Base-by-base conservation (phyloP, 2,113 vertebrate genomes). In the Tonatia bakeri region DNA sequence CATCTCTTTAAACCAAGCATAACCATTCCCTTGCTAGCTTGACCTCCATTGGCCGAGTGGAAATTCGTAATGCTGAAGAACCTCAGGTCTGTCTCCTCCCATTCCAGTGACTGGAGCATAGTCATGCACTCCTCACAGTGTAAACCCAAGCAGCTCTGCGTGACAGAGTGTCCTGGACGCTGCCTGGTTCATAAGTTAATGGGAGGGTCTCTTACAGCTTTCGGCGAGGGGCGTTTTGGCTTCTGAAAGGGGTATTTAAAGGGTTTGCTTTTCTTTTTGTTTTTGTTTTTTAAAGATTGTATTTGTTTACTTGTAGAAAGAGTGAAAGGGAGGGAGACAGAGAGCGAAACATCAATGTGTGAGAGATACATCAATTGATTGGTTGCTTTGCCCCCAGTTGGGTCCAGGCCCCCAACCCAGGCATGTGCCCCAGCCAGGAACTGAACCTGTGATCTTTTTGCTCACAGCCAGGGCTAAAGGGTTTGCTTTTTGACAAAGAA, bases 1-100 rank as follows among this genome's bases (percentile, higher is more conserved):
- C 96, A 96, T 97, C 96, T 91, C 97, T 97, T 95, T 93, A 95
- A 93, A 94, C 69, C 87, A 95, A 91, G 72, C 94, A 95, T 93
- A 91, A 89, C 96, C 96, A 96, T 96, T 97, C 73, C 73, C 73
- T 96, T 97, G 87, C 96, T 91, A 79, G 86, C 88, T 96, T 96
- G 92, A 94, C 40, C 56, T 95, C 76, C 85, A 82, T 86, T 97
- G 83, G 38, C 91, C 24, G n/a, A 91, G 94, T 77, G 59, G 95
- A 45, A 67, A 64, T 95, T 96, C 61, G 36, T 91, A 67, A 69
- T 72, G 33, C 81, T 92, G 82, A 97, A 80, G 77, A 92, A 64
- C 50, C 50, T 96, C 52, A 94, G 54, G 33, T 61, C 36, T 77
- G 47, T n/a, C 61, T 96, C 84, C n/a, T 97, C 96, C 52, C 45